Base-by-base conservation (phyloP, 2,888 invertebrate genomes). In the Carpatolechia fugitivella region DNA sequence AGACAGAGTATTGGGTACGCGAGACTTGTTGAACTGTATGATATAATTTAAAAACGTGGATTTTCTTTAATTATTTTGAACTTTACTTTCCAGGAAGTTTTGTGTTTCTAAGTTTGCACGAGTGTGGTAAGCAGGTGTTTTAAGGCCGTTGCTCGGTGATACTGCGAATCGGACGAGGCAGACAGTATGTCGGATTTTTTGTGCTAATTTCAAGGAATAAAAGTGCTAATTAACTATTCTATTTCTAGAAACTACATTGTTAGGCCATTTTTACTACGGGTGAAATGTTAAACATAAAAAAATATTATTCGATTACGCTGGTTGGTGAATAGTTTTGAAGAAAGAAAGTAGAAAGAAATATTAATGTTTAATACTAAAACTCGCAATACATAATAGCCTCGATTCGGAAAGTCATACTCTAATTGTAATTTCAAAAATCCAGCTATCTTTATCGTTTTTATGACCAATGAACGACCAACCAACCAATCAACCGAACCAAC, bases 161-260 rank as follows among this genome's bases (percentile, higher is more conserved):
- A 40, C 40, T 18, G 18, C 16, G 40, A 40, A 40, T 40, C 40
- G 16, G 40, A 6, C 16, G 3, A 14, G 18, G 40, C 40, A 40
- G 40, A 40, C 40, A 16, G 40, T 40, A 40, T 40, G 40, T 40
- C 40, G 40, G 40, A 40, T 40, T 40, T 40, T 40, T 40, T 40
- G 16, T 13, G 16, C 8, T 10, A 40, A 10, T 40, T 40, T 10
- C 40, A 10, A 16, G 18, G 40, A 40, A 40, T 8, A 40, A 18
- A 40, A 40, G 14, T 40, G 10, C 16, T 40, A 40, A 40, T 18
- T 40, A 40, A 1, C 3, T 18, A 10, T 18, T 40, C 6, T 40
- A 10, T 40, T 40, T 16, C 16, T 3, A 18, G 40, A 40, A 40
- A 40, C 40, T 14, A 8, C 8, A 10, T 14, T 10, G 16, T n/a